Evolutionary conservation across 1,140 invertebrate genomes (phyloP), one percentile per base, ranked within the genome.

Genomic region (Stenopsyche tienmushanensis): DNA sequence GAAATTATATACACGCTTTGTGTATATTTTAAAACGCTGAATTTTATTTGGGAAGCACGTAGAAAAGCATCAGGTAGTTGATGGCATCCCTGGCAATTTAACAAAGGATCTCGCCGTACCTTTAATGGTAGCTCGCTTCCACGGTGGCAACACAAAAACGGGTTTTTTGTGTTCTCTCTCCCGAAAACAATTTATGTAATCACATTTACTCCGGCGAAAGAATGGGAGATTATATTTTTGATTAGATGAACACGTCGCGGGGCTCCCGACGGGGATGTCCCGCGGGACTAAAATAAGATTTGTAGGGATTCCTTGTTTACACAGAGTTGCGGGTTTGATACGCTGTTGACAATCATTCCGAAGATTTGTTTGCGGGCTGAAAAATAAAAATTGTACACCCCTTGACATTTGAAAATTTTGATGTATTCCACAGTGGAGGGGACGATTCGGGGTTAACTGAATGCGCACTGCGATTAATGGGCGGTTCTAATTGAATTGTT

Each of bases 191-290:
- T 66, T 70, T 70, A 70, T 64, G 55, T 70, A 70, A 70, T 70
- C 68, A 60, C 64, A 66, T 70, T 70, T 66, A 42, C 60, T 23
- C 64, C 53, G 68, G 41, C 59, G 68, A 70, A 65, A 65, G 58
- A 67, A 67, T 62, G 65, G 69, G 60, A 70, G 65, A 70, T 70
- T 70, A 70, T 70, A 70, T 70, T 70, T 70, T 70, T 70, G 69
- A 70, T 70, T 70, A 67, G 65, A 64, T 65, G 65, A 70, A 70
- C 55, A 62, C 65, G 57, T 67, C 62, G 47, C 64, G 68, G 47
- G 64, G 53, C 7, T 50, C 60, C 52, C 62, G 18, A 13, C 26
- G 25, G 45, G 47, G 10, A 17, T 45, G 45, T 57, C 44, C 53
- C 26, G 53, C 52, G 57, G 34, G 24, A 57, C 13, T 21, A 20